Conservation (phyloP, 2,888 invertebrate genomes). For the Antheraea assamensis region DNA sequence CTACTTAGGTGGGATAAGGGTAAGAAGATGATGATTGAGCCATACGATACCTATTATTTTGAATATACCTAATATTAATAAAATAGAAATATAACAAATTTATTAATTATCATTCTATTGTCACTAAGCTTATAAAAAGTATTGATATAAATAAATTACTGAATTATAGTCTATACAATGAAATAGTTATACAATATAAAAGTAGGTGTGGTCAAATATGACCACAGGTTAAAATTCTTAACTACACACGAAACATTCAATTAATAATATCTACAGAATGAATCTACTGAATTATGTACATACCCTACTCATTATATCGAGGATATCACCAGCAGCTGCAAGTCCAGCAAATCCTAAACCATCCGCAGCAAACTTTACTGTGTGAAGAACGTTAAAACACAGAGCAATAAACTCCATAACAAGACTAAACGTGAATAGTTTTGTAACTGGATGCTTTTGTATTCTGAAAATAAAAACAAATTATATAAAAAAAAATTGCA, state of each 20-base stretch:
- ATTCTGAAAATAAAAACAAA: slow-evolving; percentile 70
- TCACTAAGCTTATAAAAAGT: not conserved
- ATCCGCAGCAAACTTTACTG: slow-evolving; percentile 94
- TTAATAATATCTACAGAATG: not conserved
- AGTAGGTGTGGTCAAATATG: not conserved
- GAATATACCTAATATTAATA: no score
- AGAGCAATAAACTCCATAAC: slow-evolving; percentile 92
- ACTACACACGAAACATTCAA: not conserved
- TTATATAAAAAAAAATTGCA: not conserved
- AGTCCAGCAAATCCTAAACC: slow-evolving; percentile 93
- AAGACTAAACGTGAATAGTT: slow-evolving; percentile 93
- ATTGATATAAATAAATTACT: not conserved
- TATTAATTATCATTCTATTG: not conserved
- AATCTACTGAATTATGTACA: slow-evolving; percentile 43
- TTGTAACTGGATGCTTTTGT: slow-evolving; percentile 95
- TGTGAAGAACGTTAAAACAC: slow-evolving; percentile 93
- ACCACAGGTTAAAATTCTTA: not conserved
- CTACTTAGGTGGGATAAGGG: no score
- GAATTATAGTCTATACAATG: no score
- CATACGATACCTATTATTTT: no score
- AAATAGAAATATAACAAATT: no score
- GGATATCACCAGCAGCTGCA: slow-evolving; percentile 93
- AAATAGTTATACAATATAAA: not conserved
- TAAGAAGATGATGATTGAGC: no score
- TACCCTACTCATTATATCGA: slow-evolving; percentile 95